Evolutionary conservation across 2,113 vertebrate genomes (phyloP).

Genomic region (Glaucomys volans): DNA sequence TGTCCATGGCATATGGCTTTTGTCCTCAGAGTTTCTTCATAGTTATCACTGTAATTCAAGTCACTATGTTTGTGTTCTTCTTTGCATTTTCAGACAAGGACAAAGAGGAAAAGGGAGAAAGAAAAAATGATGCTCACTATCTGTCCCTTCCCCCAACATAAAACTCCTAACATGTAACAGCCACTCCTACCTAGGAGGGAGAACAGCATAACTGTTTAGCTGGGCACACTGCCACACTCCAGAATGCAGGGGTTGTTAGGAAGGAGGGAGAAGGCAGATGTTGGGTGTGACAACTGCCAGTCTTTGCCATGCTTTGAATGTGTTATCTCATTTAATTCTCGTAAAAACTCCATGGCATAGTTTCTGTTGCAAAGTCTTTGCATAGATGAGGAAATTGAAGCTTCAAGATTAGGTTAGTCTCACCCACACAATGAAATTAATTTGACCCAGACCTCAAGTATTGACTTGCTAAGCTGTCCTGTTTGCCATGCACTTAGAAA

Average conservation of each 20-base stretch:
- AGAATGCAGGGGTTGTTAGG: background rate
- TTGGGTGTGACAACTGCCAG: background rate
- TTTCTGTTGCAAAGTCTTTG: conserved; percentile 2
- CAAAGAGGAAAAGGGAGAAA: conserved; percentile 8
- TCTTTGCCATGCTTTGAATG: background rate
- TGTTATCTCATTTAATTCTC: conserved; percentile 23
- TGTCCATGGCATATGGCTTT: background rate
- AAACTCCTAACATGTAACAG: background rate
- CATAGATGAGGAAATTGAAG: conserved; percentile 41
- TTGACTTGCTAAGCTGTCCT: background rate
- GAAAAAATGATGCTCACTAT: background rate
- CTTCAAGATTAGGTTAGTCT: conserved; percentile 29
- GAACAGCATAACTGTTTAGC: background rate
- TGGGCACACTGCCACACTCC: background rate
- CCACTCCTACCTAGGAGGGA: background rate
- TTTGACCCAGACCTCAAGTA: background rate
- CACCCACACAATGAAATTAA: background rate
- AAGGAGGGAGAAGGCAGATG: background rate
- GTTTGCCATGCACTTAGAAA: background rate
- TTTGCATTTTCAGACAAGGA: background rate
- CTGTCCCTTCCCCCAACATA: background rate
- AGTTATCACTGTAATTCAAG: background rate
- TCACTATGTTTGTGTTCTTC: background rate
- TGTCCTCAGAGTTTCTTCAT: background rate
- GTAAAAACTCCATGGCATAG: background rate